A percentile compares a stretch with the other conserved stretches of the same genome.
Evolutionary conservation across 2,113 vertebrate species (phyloP).

Genomic region (Ciconia stormi): DNA sequence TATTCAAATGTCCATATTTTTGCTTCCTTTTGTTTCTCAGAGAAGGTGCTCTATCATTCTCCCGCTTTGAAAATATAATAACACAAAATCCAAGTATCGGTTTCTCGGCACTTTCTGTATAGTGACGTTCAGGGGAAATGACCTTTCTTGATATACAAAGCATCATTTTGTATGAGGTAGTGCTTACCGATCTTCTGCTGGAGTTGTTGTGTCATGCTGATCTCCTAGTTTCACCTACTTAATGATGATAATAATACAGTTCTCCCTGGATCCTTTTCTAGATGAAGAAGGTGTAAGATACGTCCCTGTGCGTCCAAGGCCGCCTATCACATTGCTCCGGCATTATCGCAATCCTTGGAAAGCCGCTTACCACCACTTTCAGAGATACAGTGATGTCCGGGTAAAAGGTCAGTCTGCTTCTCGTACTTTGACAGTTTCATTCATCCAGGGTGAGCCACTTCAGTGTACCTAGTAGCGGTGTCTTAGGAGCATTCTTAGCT

Average conservation of each 20-base stretch:
- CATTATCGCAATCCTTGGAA: constrained; percentile 99
- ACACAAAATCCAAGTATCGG: background rate
- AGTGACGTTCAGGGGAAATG: background rate
- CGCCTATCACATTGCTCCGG: constrained; percentile 91
- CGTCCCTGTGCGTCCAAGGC: constrained; percentile 88
- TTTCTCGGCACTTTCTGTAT: background rate
- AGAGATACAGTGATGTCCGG: constrained; percentile 94
- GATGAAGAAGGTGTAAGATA: constrained; percentile 98
- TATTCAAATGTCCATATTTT: background rate
- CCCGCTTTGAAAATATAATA: accelerated
- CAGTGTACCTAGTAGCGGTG: no score
- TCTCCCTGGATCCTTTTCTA: constrained; percentile 43
- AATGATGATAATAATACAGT: accelerated
- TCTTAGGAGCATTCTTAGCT: background rate
- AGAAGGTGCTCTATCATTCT: background rate
- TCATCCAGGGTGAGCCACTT: background rate
- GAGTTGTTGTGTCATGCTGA: background rate
- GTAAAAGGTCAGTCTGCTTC: constrained; percentile 87
- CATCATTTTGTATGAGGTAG: background rate
- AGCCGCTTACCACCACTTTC: constrained; percentile 97
- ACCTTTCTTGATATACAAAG: background rate
- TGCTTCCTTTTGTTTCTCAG: background rate
- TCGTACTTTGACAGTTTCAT: background rate
- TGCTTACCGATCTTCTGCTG: background rate
- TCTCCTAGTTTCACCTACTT: background rate